Conservation (phyloP, 1,140 invertebrate genomes). For the Brachystomella parvula region DNA sequence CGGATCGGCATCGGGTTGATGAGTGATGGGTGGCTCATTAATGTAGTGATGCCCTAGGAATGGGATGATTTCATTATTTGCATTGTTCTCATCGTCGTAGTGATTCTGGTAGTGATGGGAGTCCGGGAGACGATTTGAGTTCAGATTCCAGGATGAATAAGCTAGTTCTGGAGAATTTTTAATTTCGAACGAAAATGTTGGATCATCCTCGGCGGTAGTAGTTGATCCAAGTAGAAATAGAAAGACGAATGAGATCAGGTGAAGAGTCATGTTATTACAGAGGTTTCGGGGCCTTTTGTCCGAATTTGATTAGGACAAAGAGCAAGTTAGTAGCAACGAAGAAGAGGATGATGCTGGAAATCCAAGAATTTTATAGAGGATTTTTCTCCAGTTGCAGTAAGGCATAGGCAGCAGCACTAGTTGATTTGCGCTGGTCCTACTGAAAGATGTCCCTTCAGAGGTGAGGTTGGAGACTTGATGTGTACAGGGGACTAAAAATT, state of each 20-base stretch:
- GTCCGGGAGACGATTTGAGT: neutral
- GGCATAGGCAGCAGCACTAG: too few relatives aligned
- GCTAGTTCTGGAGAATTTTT: neutral
- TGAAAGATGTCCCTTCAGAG: too few relatives aligned
- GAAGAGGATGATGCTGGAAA: too few relatives aligned
- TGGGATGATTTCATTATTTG: neutral
- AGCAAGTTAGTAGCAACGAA: neutral
- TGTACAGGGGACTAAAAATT: too few relatives aligned
- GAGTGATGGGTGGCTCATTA: neutral
- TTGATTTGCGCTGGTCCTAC: too few relatives aligned
- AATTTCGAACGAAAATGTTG: neutral
- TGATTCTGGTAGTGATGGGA: neutral
- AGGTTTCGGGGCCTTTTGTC: too few relatives aligned
- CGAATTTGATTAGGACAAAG: neutral
- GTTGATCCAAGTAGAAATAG: neutral
- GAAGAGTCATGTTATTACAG: too few relatives aligned
- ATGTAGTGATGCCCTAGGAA: neutral
- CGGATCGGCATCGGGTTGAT: neutral
- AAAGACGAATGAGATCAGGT: neutral
- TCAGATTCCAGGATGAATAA: neutral
- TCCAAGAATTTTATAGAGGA: too few relatives aligned
- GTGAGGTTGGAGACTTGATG: too few relatives aligned
- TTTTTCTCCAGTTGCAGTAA: too few relatives aligned
- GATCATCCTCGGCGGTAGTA: neutral
- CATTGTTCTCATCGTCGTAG: neutral